A percentile compares a stretch with the other conserved stretches of the same genome.
Evolutionary conservation across 1,140 invertebrate species (phyloP).

Genomic region (Euura lappo): DNA sequence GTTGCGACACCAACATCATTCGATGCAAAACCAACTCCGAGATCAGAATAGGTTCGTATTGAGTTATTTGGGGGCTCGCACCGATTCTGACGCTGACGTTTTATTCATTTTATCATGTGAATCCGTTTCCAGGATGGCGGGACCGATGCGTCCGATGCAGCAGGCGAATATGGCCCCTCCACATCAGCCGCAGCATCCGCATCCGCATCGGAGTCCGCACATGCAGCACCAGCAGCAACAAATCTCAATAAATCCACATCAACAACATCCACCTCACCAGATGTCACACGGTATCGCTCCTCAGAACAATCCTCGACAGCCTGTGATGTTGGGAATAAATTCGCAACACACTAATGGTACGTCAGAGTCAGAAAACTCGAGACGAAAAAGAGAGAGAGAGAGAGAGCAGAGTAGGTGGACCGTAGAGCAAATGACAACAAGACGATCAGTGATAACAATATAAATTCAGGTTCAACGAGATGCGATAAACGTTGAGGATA

Average conservation of each 20-base stretch:
- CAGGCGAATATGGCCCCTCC: constrained; percentile 56
- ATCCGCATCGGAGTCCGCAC: constrained; percentile 52
- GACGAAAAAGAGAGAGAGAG: too few species aligned
- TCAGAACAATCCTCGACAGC: constrained; percentile 50
- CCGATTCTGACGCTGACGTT: too few species aligned
- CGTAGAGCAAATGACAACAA: too few species aligned
- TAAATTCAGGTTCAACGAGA: too few species aligned
- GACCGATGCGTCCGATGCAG: constrained; percentile 58
- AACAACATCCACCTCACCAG: constrained; percentile 52
- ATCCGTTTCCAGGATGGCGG: constrained; percentile 47
- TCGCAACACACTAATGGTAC: constrained; percentile 50
- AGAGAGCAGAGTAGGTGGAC: too few species aligned
- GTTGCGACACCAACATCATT: constrained; percentile 49
- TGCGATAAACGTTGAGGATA: too few species aligned
- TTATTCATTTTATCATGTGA: too few species aligned
- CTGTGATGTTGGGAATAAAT: constrained; percentile 54
- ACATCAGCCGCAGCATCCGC: constrained; percentile 53
- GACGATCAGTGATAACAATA: too few species aligned
- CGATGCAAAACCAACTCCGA: constrained; percentile 47
- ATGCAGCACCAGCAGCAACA: constrained; percentile 51
- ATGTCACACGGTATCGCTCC: constrained; percentile 54
- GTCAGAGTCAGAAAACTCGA: background rate
- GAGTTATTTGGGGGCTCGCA: too few species aligned
- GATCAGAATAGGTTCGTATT: constrained; percentile 44
- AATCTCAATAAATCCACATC: constrained; percentile 52